Conservation (phyloP, 2,113 vertebrate species). For the Thalassoma bifasciatum region DNA sequence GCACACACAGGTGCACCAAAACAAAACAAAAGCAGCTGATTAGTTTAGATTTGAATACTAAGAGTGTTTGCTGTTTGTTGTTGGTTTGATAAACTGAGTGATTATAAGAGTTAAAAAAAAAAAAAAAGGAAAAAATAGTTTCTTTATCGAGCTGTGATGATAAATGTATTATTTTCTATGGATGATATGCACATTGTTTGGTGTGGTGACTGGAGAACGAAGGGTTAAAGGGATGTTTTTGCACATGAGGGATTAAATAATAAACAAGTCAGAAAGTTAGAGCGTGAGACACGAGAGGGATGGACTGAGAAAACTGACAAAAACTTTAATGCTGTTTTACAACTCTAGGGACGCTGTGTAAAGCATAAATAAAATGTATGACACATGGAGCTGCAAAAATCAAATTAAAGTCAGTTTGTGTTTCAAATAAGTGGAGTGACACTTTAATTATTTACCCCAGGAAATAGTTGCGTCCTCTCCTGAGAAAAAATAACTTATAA, state of each 20-base stretch:
- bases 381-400: background rate
- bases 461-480: too few species aligned
- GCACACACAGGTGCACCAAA: conserved; percentile 23
- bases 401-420: conserved; percentile 12
- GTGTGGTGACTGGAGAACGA: conserved; percentile 23
- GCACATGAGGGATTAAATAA: conserved; percentile 16
- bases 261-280: background rate
- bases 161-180: conserved; percentile 31
- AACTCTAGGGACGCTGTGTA: too few species aligned
- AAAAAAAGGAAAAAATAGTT: conserved; percentile 46
- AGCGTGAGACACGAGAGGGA: background rate
- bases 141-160: conserved; percentile 53
- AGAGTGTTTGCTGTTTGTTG: conserved; percentile 42
- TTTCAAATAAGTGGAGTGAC: background rate
- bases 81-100: conserved; percentile 57
- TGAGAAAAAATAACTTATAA: background rate
- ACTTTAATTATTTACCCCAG: background rate
- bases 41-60: conserved; percentile 24
- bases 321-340: background rate
- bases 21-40: conserved; percentile 28
- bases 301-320: conserved; percentile 1
- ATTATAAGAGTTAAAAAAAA: conserved; percentile 24
- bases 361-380: too few species aligned
- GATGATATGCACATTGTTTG: conserved; percentile 40
- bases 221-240: conserved; percentile 25